phyloP scores from a whole-genome alignment of 2,113 vertebrate species.

The Stigmatopora argus region DNA sequence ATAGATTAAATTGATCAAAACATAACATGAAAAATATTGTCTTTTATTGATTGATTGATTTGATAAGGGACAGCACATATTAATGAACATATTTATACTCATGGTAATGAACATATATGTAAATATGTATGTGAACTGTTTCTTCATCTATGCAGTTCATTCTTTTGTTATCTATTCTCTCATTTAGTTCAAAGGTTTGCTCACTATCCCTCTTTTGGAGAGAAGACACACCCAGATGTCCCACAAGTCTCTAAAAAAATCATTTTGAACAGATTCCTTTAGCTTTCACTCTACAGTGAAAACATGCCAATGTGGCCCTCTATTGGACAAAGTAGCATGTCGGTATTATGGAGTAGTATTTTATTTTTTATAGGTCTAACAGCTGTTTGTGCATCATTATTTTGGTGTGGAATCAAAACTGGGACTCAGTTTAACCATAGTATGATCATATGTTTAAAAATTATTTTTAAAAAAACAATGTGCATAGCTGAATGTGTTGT shows the following conservation, averaged over 20 bases:
- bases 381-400: too few species aligned
- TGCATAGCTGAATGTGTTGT: too few species aligned
- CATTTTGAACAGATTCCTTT: not conserved
- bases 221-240: constrained; percentile 26
- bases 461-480: too few species aligned
- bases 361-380: too few species aligned
- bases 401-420: too few species aligned
- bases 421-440: too few species aligned
- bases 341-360: not conserved
- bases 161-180: not conserved
- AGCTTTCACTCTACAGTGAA: not conserved
- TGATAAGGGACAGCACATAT: too few species aligned
- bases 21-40: too few species aligned
- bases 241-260: constrained; percentile 27
- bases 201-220: not conserved
- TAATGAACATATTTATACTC: constrained; percentile 3
- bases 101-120: constrained; percentile 31
- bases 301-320: not conserved
- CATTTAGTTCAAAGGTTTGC: not conserved
- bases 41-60: too few species aligned
- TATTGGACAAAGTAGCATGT: not conserved
- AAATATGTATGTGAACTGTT: not conserved
- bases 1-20: too few species aligned
- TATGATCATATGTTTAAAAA: too few species aligned
- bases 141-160: not conserved